These are phyloP conservation scores for Tenthredo livida DNA, from an alignment of 2,888 invertebrate species.

Conservation along the genomic window DNA sequence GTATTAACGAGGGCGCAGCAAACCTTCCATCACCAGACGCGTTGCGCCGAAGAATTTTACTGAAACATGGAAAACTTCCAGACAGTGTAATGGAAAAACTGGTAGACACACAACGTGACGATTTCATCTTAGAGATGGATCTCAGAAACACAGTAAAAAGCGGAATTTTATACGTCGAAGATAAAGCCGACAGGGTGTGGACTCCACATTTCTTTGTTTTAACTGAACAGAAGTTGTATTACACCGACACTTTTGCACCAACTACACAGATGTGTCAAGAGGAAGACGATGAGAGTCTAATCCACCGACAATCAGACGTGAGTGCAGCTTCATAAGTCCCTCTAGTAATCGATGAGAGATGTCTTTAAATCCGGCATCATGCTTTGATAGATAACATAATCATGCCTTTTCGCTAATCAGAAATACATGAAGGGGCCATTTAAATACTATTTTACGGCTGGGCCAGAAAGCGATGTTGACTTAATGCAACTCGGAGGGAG, in stretches of 20 bases:
- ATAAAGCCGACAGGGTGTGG: slow-evolving; percentile 94
- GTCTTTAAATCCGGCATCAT: not conserved
- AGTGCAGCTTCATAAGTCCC: not conserved
- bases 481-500: not conserved
- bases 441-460: not conserved
- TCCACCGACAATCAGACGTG: slow-evolving; percentile 51
- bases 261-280: slow-evolving; percentile 78
- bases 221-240: slow-evolving; percentile 92
- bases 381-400: slow-evolving; percentile 56
- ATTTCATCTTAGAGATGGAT: slow-evolving; percentile 86
- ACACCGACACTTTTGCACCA: slow-evolving; percentile 85
- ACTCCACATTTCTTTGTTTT: slow-evolving; percentile 96
- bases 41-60: slow-evolving; percentile 87
- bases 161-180: slow-evolving; percentile 93
- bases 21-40: slow-evolving; percentile 91
- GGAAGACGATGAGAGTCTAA: slow-evolving; percentile 78
- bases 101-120: slow-evolving; percentile 81
- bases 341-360: not conserved
- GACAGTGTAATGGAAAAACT: slow-evolving; percentile 89
- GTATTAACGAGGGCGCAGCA: slow-evolving; percentile 88
- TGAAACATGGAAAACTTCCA: slow-evolving; percentile 96
- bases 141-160: slow-evolving; percentile 92
- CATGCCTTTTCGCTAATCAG: not conserved
- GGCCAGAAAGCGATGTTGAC: not conserved
- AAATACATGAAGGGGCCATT: not conserved